These are phyloP conservation scores for Oncorhynchus keta DNA, from an alignment of 2,113 vertebrate species.

Conservation along the genomic window DNA sequence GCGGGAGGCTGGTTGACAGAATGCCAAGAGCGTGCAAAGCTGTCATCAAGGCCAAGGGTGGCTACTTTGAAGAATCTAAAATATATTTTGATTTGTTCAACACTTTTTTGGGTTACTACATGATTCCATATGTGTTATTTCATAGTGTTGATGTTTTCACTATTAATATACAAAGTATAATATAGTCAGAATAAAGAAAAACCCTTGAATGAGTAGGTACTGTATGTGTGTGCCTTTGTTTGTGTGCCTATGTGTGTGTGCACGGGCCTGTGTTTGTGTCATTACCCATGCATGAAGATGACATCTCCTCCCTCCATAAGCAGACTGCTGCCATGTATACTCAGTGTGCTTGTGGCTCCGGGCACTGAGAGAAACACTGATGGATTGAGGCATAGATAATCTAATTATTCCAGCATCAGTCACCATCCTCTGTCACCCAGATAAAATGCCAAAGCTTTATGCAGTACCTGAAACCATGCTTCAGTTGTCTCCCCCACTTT, in stretches of 20 bases:
- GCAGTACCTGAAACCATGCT: constrained; percentile 34
- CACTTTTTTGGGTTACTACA: too few species aligned
- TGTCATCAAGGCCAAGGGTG: too few species aligned
- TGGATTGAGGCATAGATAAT: constrained; percentile 57
- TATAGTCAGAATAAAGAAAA: too few species aligned
- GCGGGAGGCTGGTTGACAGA: too few species aligned
- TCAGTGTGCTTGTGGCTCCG: not conserved
- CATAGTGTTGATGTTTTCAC: too few species aligned
- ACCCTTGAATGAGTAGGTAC: too few species aligned
- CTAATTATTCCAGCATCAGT: constrained; percentile 70
- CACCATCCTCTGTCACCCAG: constrained; percentile 43
- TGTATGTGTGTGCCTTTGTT: not conserved
- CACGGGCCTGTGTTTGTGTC: not conserved
- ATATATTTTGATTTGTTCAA: too few species aligned
- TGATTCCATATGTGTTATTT: too few species aligned
- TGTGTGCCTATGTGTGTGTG: not conserved
- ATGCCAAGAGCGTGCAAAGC: too few species aligned
- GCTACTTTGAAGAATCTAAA: too few species aligned
- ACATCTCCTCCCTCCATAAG: not conserved
- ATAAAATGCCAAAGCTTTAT: constrained; percentile 34
- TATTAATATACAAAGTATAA: too few species aligned
- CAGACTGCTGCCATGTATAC: not conserved
- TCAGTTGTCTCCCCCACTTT: constrained; percentile 1
- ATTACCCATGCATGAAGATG: too few species aligned
- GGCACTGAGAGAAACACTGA: constrained; percentile 57